These are phyloP conservation scores for Aurelia coerulea DNA, from an alignment of 30 jellyfish, hydroid and myxozoan genomes.

Conservation along the genomic window DNA sequence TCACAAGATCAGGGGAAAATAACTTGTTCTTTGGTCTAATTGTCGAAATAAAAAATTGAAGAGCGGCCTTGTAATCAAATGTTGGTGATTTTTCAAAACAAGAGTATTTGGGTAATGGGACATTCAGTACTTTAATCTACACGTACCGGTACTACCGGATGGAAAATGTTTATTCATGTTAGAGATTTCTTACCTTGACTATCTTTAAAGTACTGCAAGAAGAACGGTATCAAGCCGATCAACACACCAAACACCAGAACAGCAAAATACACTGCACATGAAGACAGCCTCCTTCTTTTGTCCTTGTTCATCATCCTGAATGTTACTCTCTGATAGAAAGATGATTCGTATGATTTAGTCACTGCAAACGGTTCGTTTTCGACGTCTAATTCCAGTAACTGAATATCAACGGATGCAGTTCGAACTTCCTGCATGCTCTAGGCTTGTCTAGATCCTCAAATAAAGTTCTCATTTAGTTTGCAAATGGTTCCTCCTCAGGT, in stretches of 20 bases:
- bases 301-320: constrained; percentile 60
- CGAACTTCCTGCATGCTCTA: constrained; percentile 13
- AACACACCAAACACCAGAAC: constrained; percentile 51
- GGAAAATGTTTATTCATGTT: no score
- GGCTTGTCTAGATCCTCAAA: no score
- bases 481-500: no score
- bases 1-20: no score
- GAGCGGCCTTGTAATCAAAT: no score
- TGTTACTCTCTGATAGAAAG: constrained; percentile 55
- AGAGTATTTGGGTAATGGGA: no score
- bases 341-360: constrained; percentile 41
- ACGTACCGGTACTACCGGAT: no score
- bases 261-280: constrained; percentile 52
- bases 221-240: constrained; percentile 53
- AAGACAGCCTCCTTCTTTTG: constrained; percentile 43
- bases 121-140: no score
- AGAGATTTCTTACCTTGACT: constrained; percentile 31
- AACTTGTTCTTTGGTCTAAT: no score
- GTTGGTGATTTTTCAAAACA: no score
- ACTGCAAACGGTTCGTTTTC: constrained; percentile 22
- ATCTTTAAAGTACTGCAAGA: constrained; percentile 47
- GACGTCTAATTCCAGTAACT: constrained; percentile 32
- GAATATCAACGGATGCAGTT: constrained; percentile 23
- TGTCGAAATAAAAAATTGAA: no score
- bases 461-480: no score